Evolutionary conservation across 2,797 vertebrate genomes (phyloP).

Genomic region (Epinephelus awoara): DNA sequence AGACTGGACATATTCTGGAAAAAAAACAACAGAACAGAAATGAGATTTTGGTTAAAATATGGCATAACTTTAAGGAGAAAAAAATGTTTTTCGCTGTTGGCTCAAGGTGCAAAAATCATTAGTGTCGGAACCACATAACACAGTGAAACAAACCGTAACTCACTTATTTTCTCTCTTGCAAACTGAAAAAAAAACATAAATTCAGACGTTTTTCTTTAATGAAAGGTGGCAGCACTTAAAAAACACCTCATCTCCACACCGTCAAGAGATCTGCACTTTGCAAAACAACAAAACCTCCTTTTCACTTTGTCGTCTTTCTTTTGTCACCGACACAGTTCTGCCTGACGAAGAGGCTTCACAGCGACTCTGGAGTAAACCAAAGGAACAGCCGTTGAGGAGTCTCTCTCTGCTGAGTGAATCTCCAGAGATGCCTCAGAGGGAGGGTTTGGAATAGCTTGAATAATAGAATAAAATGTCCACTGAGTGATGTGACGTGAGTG

Average conservation of each 20-base stretch:
- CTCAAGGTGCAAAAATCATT: not conserved
- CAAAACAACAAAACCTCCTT: slow-evolving; percentile 12
- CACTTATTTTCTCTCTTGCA: not conserved
- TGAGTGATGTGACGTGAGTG: slow-evolving; percentile 52
- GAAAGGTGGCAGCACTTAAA: slow-evolving; percentile 20
- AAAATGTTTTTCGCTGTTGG: not conserved
- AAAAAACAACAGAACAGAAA: slow-evolving; percentile 5
- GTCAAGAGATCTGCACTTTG: not conserved
- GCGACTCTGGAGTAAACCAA: slow-evolving; percentile 6
- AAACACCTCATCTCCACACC: slow-evolving; percentile 4
- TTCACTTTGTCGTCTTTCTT: not conserved
- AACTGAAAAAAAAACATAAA: not conserved
- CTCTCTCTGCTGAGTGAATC: slow-evolving; percentile 29
- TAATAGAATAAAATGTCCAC: slow-evolving; percentile 55
- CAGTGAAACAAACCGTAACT: not conserved
- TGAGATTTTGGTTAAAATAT: not conserved
- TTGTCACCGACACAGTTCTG: slow-evolving; percentile 31
- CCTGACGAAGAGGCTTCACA: slow-evolving; percentile 19
- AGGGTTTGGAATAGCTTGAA: slow-evolving; percentile 42
- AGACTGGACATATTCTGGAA: not conserved
- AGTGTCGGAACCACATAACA: slow-evolving; percentile 2
- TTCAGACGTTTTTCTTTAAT: slow-evolving; percentile 1
- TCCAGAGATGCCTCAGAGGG: slow-evolving; percentile 45
- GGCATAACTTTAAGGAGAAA: not conserved
- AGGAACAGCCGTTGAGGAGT: slow-evolving; percentile 32